Base-by-base conservation (phyloP, 2,888 invertebrate species). In the Ametastegia equiseti region DNA sequence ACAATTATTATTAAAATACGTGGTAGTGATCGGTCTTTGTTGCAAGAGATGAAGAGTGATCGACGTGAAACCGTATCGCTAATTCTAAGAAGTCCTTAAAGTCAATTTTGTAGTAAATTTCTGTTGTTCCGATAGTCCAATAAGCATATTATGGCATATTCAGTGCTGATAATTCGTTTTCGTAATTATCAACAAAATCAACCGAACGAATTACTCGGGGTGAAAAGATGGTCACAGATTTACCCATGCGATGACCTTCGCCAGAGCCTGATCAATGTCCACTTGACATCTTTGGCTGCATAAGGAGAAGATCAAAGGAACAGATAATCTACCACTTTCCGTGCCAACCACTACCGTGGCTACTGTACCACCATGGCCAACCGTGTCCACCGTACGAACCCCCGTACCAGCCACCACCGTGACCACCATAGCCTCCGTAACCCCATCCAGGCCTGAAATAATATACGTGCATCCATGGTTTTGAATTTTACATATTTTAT, bases 321-420 rank as follows among this genome's bases (percentile, higher is more conserved):
- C 27, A n/a, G 15, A 33, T 54, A 50, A 30, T 39, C 60, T 50
- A 81, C 80, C 77, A 82, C 82, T 86, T 84, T 13, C 73, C 23
- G 73, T 86, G 86, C 87, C 87, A 88, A 33, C 85, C 86, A 71
- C 84, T 11, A 7, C 81, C 81, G 36, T 81, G 81, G 4, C 81
- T 63, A 19, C 81, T 84, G 82, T 88, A 82, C 81, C 81, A 81
- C 82, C 84, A 73, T 19, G 77, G 67, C 83, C 81, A 82, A 69
- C 83, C 84, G 23, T 81, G 69, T 9, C 82, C 81, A 39, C 73
- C 73, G 42, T 78, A 78, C 78, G 60, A 78, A 57, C 42, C 78
- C 57, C 60, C 60, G n/a, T 78, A 50, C 78, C 60, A 78, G 30
- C 73, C 79, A 73, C 83, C 83, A 0, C 84, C 84, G 47, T 83